Base-by-base conservation (phyloP, 1,140 invertebrate species). In the fruit fly (Drosophila melanogaster) region DNA sequence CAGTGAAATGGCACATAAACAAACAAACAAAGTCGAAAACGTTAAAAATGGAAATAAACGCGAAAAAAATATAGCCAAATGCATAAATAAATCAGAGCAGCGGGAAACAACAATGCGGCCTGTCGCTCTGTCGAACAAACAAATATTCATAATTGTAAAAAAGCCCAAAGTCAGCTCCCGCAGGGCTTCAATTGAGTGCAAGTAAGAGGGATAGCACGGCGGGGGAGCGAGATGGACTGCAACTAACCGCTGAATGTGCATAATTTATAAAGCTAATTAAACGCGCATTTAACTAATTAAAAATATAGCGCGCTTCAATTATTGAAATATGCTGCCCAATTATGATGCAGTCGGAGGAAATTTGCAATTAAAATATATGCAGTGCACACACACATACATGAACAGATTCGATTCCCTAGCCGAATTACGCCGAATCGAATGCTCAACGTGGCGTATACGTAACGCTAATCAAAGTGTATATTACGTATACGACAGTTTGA, bases 251-350 rank as follows among this genome's bases (percentile, higher is more conserved):
- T 89, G 84, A 79, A 77, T 89, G 72, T 89, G 84, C 84, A 89
- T 89, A 89, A 89, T 89, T 89, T 89, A 89, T 89, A 89, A 80
- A 89, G 84, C 84, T 89, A 89, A 89, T 89, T 89, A 89, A 89
- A 89, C 84, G 84, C 77, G 79, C 84, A 89, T 89, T 89, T 89
- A 89, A 89, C 84, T 89, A 89, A 89, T 89, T 89, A 89, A 89
- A 89, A 89, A 89, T 84, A 83, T 80, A 89, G 84, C 84, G 72
- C 51, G 65, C 84, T 74, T 89, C 84, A 89, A 89, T 89, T 89
- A 89, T 89, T 89, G 72, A 89, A 89, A 89, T 86, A 87, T 89
- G 84, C 79, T 79, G 77, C 66, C 50, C 69, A 74, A 74, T 74
- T 74, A 74, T 74, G 67, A 74, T 72, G 57, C 53, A 73, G 69